These are phyloP conservation scores for Mactra quadrangularis DNA, from an alignment of 1,140 invertebrate species.

Conservation along the genomic window DNA sequence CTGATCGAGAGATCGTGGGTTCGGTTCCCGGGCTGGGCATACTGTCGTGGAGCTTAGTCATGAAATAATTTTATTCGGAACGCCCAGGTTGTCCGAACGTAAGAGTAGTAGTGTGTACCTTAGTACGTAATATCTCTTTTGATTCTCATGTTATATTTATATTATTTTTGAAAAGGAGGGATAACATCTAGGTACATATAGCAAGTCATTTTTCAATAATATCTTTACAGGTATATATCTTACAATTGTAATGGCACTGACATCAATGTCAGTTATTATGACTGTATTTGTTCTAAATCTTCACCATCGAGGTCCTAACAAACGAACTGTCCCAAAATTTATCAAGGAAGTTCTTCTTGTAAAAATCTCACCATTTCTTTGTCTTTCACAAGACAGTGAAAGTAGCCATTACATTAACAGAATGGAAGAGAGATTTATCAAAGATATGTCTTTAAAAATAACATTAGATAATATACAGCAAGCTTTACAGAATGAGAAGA, in stretches of 20 bases:
- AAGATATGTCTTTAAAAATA: slow-evolving; percentile 75
- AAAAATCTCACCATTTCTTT: slow-evolving; percentile 53
- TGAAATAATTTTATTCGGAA: no score
- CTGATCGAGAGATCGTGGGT: no score
- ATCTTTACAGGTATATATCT: slow-evolving; percentile 84
- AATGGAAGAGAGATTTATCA: slow-evolving; percentile 63
- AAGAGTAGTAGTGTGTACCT: no score
- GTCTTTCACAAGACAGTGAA: slow-evolving; percentile 33
- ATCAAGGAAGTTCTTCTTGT: slow-evolving; percentile 69
- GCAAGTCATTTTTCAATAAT: no score
- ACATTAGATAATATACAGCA: slow-evolving; percentile 80
- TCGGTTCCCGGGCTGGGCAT: no score
- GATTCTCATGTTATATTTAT: no score
- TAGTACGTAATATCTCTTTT: no score
- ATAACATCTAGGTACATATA: no score
- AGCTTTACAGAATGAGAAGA: slow-evolving; percentile 76
- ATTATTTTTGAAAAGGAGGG: no score
- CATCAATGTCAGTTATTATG: slow-evolving; percentile 84
- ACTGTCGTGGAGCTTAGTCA: no score
- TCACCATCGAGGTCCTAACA: slow-evolving; percentile 83
- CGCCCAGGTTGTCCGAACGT: no score
- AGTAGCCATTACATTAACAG: slow-evolving; percentile 4
- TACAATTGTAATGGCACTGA: slow-evolving; percentile 84
- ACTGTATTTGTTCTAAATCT: slow-evolving; percentile 84
- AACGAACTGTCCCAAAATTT: slow-evolving; percentile 79